Base-by-base conservation (phyloP, 1,140 invertebrate genomes). In the Meloidogyne floridensis region DNA sequence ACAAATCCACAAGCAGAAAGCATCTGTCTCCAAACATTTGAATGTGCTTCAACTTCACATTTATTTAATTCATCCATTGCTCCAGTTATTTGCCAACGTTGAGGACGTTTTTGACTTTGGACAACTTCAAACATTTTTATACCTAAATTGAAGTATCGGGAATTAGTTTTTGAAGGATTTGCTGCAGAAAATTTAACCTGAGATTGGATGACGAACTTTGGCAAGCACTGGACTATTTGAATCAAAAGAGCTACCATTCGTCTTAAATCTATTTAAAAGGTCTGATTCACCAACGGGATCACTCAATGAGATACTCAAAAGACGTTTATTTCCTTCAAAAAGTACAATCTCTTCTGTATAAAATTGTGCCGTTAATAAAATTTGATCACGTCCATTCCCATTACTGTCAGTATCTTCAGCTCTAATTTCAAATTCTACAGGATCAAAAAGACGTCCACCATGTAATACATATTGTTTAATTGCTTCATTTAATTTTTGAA, bases 401-500 rank as follows among this genome's bases (percentile, higher is more conserved):
- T 69, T 47, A 51, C 18, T 72, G 15, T 84, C 69, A 11, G 54
- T 80, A 18, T 84, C 76, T 59, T 84, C 82, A 18, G 84, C 72
- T n/a, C 83, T 15, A 78, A 86, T 86, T 53, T 87, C 87, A 69
- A 87, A 87, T 32, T 87, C 87, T n/a, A 87, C 80, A n/a, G 86
- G 86, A 59, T 89, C 87, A 76, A 89, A 89, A 43, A 82, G 65
- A 0, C 72, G 70, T 8, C 72, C 78, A 56, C 87, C 89, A 75
- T 87, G 86, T 56, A 87, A 74, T 18, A 89, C 83, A 59, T 87
- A 87, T 75, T 87, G 84, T 80, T 86, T 87, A 15, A 86, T 65
- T 20, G 85, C 85, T 59, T 85, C 76, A 71, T 86, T 86, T 15
- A 86, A 51, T 79, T 79, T 76, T 70, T 51, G 56, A 47, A 86